Base-by-base conservation (phyloP, 2,113 vertebrate species). In the Calidris pygmaea region DNA sequence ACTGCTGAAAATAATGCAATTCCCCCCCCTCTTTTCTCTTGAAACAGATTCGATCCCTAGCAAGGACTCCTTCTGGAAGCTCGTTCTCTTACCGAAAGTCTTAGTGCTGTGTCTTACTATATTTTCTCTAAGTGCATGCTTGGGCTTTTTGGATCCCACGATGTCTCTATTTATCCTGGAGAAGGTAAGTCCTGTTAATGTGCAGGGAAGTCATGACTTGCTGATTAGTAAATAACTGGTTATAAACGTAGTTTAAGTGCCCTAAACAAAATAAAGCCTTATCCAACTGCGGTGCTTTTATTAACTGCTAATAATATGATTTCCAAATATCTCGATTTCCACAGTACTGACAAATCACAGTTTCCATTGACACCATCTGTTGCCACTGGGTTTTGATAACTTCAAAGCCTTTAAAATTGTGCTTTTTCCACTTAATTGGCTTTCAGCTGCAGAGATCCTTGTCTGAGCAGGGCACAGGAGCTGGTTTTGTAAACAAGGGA, bases 71-170 rank as follows among this genome's bases (percentile, higher is more conserved):
- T 99, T 99, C 90, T 97, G 99, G 96, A 97, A 97, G 43, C 98
- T 99, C 26, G 86, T 99, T 87, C 91, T 94, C 55, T 88, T 98
- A 14, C 97, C 97, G 3, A 99, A 99, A 98, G 91, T 99, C 12
- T 14, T 98, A 26, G 30, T 99, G 16, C 97, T 99, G 63, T 98
- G 98, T 96, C 97, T 98, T 27, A 93, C 96, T 65, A 93, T 99
- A 70, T 98, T 98, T 97, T 99, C 99, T 1, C 58, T 99, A 3
- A 99, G 99, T 84, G 95, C 98, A 2, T 98, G 98, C 74, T 56
- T 99, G 53, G 98, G 98, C 53, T 99, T 99, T 97, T 96, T 99
- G 62, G 99, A 99, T 84, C 98, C 99, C 20, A 99, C 98, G 4
- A 97, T 99, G 97, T 99, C 99, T 37, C 97, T 99, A 3, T 99